Evolutionary conservation across 2,888 invertebrate genomes (phyloP).

Genomic region (Drosophila nigricruria): DNA sequence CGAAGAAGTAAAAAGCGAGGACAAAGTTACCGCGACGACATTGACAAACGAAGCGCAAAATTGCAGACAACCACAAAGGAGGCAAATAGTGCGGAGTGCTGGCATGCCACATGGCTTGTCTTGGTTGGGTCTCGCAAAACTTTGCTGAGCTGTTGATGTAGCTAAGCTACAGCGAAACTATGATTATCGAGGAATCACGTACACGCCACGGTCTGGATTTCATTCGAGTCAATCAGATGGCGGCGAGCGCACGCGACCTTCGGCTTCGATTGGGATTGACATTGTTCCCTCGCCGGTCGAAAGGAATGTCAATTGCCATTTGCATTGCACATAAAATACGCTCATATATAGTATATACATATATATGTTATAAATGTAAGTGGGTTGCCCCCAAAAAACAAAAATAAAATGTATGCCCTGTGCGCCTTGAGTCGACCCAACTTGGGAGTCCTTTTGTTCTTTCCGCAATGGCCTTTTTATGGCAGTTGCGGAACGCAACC

Average conservation of each 20-base stretch:
- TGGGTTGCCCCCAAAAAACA: slow-evolving; percentile 13
- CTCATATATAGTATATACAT: slow-evolving; percentile 5
- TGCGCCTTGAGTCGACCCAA: slow-evolving; percentile 19
- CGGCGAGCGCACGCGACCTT: slow-evolving; percentile 66
- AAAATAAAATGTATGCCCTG: slow-evolving; percentile 13
- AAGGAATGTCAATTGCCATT: slow-evolving; percentile 77
- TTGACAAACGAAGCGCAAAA: slow-evolving; percentile 80
- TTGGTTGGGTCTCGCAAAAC: slow-evolving; percentile 31
- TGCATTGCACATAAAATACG: slow-evolving; percentile 61
- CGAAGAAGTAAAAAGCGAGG: slow-evolving; percentile 59
- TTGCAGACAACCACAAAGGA: slow-evolving; percentile 49
- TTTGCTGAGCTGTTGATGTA: slow-evolving; percentile 54
- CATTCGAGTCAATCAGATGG: slow-evolving; percentile 67
- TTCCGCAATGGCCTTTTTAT: slow-evolving; percentile 49
- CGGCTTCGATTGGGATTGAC: slow-evolving; percentile 70
- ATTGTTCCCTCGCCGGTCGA: slow-evolving; percentile 60
- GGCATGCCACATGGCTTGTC: slow-evolving; percentile 10
- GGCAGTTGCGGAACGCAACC: slow-evolving; percentile 40
- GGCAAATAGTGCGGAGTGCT: background rate
- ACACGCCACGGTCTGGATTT: slow-evolving; percentile 56
- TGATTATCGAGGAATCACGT: slow-evolving; percentile 82
- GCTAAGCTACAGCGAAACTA: slow-evolving; percentile 50
- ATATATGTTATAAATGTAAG: slow-evolving; percentile 9
- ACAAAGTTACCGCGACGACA: slow-evolving; percentile 62
- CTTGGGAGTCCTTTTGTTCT: slow-evolving; percentile 25